phyloP scores from a whole-genome alignment of 2,113 vertebrate genomes.

The Scomber scombrus region DNA sequence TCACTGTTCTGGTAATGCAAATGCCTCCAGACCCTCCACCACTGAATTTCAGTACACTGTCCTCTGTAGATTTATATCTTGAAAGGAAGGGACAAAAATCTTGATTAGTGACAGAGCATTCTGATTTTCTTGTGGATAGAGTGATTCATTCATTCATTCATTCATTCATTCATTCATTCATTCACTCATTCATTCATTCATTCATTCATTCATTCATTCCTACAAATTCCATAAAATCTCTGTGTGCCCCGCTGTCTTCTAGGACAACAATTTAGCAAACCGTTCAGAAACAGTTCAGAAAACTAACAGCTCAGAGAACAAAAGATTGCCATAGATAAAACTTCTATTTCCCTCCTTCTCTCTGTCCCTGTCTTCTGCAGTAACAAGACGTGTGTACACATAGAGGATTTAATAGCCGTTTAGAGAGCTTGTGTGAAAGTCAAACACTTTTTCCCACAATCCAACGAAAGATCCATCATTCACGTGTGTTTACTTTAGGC shows the following conservation, averaged over 20 bases:
- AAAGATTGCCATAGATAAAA: conserved; percentile 62
- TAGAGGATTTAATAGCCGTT: conserved; percentile 81
- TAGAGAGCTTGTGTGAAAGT: conserved; percentile 87
- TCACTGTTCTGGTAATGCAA: conserved; percentile 43
- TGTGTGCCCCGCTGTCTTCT: conserved; percentile 1
- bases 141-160: neutral
- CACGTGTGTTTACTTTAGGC: conserved; percentile 83
- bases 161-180: neutral
- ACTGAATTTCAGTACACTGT: conserved; percentile 13
- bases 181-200: neutral
- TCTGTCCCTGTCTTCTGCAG: conserved; percentile 45
- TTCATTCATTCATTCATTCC: neutral
- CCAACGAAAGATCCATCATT: conserved; percentile 84
- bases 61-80: conserved; percentile 13
- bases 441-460: conserved; percentile 86
- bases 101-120: conserved; percentile 14
- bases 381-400: conserved; percentile 68
- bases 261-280: conserved; percentile 30
- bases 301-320: conserved; percentile 30
- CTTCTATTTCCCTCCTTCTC: conserved; percentile 23
- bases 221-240: conserved; percentile 21
- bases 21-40: conserved; percentile 23
- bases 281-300: neutral
- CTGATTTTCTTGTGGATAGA: conserved; percentile 1
- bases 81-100: conserved; percentile 28